A percentile compares a stretch with the other conserved stretches of the same genome.
Evolutionary conservation across 2,888 invertebrate genomes (phyloP).

Genomic region (Perithous albicinctus): DNA sequence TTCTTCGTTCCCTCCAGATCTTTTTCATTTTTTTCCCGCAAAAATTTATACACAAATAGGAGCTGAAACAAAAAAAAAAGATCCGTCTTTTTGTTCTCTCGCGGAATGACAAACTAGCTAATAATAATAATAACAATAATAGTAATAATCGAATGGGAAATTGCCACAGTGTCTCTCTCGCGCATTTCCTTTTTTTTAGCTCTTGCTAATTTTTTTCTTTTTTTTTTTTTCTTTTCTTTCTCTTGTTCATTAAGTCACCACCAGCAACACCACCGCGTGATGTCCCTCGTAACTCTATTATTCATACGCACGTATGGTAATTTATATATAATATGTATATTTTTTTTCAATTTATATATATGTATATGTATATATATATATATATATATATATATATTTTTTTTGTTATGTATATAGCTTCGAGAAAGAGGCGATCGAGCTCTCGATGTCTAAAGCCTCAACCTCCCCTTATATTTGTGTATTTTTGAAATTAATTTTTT

Average conservation of each 20-base stretch:
- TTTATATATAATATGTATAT: slow-evolving; percentile 63
- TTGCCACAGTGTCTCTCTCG: slow-evolving; percentile 2
- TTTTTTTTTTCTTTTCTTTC: background rate
- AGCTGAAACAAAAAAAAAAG: background rate
- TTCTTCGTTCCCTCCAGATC: background rate
- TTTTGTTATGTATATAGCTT: slow-evolving; percentile 42
- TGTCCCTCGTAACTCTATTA: slow-evolving; percentile 39
- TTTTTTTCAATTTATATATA: slow-evolving; percentile 35
- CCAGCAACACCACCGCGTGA: slow-evolving; percentile 18
- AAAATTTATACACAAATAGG: slow-evolving; percentile 8
- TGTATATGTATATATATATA: slow-evolving; percentile 36
- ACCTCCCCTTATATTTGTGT: slow-evolving; percentile 13
- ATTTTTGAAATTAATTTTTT: background rate
- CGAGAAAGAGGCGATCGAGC: slow-evolving; percentile 50
- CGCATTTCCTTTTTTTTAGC: background rate
- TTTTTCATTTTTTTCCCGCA: slow-evolving; percentile 39
- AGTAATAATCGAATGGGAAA: slow-evolving; percentile 6
- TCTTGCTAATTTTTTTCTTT: too few species aligned
- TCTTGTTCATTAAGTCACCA: slow-evolving; percentile 34
- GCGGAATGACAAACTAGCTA: slow-evolving; percentile 15
- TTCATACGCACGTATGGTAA: slow-evolving; percentile 67
- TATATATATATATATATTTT: slow-evolving; percentile 19
- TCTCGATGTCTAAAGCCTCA: slow-evolving; percentile 36
- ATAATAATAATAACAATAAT: slow-evolving; percentile 22
- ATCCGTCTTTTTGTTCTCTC: slow-evolving; percentile 11